Conservation (phyloP, 2,797 vertebrate genomes). For the Eulemur mongoz region DNA sequence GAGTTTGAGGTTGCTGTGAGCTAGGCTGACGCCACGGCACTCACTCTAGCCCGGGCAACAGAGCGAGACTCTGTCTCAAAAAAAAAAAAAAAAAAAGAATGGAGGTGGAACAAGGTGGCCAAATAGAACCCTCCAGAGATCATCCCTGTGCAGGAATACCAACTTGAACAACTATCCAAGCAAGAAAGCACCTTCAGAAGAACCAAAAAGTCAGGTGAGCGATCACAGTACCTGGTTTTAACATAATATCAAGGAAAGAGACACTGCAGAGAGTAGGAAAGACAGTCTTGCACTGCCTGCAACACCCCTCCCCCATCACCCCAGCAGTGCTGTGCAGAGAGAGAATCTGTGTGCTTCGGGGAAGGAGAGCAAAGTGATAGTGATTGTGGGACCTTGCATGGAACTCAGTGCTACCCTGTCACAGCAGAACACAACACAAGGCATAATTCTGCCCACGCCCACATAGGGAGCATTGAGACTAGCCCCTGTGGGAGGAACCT, state of each 20-base stretch:
- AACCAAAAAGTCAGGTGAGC: neutral
- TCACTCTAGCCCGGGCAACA: too few relatives aligned
- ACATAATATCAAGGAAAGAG: neutral
- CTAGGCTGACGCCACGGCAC: too few relatives aligned
- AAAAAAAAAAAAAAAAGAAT: neutral
- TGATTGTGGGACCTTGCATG: neutral
- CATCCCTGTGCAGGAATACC: neutral
- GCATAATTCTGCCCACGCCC: neutral
- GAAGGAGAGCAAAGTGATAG: neutral
- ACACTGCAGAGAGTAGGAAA: neutral
- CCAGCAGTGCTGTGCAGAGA: neutral
- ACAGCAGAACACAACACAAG: neutral
- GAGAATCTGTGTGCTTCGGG: neutral
- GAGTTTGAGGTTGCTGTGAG: too few relatives aligned
- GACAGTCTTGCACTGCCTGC: neutral
- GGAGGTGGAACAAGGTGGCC: neutral
- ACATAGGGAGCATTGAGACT: neutral
- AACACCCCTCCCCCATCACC: neutral
- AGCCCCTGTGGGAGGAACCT: neutral
- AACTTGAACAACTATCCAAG: neutral
- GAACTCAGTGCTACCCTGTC: neutral
- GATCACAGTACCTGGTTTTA: neutral
- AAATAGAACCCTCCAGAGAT: neutral
- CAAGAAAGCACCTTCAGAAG: neutral
- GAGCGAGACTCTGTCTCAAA: too few relatives aligned